Evolutionary conservation across 2,797 vertebrate genomes (phyloP).

Genomic region (Halcyon badia): DNA sequence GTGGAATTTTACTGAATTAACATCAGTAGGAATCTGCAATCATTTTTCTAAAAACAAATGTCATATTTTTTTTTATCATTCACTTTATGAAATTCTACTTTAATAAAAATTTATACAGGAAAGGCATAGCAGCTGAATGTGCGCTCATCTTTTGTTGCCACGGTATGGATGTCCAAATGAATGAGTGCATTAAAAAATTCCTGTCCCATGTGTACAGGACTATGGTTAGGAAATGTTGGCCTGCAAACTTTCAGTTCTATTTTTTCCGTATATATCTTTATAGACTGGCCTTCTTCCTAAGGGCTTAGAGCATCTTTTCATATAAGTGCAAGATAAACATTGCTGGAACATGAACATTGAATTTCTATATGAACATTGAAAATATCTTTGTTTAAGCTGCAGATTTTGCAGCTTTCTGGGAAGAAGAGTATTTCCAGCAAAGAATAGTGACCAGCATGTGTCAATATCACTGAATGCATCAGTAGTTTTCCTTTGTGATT

Average conservation of each 20-base stretch:
- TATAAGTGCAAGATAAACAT: neutral
- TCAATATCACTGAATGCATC: neutral
- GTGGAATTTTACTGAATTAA: neutral
- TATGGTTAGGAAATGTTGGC: neutral
- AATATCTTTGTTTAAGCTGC: neutral
- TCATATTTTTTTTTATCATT: neutral
- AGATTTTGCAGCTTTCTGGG: neutral
- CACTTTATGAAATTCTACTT: neutral
- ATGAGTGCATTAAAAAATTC: neutral
- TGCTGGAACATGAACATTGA: neutral
- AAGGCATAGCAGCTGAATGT: neutral
- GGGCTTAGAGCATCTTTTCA: neutral
- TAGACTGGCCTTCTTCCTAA: neutral
- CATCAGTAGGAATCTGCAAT: neutral
- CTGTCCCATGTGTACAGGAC: accelerated
- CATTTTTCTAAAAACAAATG: neutral
- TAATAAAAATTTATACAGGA: neutral
- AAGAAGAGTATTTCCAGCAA: neutral
- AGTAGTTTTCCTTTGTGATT: neutral
- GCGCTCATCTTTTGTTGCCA: neutral
- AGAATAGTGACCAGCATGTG: neutral
- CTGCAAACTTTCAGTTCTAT: neutral
- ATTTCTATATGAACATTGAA: neutral
- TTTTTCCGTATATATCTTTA: neutral
- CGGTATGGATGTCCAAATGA: neutral